Percentiles rank a stretch among this genome's conserved stretches.
phyloP scores from a whole-genome alignment of 2,888 invertebrate genomes.

The Protonemura montana region DNA sequence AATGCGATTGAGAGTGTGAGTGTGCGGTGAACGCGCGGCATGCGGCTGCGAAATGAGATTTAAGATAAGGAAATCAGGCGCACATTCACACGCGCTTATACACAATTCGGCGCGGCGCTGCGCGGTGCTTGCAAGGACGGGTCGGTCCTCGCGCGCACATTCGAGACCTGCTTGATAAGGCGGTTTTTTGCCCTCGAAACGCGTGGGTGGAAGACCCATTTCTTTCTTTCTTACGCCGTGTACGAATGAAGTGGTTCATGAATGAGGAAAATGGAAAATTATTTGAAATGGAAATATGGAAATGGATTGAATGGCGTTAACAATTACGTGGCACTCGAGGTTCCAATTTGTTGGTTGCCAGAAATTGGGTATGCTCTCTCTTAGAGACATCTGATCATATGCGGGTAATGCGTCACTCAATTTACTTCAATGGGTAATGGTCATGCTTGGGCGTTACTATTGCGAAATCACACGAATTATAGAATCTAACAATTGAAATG shows the following conservation, averaged over 20 bases:
- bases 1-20: constrained; percentile 12
- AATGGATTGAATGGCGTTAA: background rate
- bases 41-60: constrained; percentile 18
- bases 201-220: background rate
- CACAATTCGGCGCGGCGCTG: background rate
- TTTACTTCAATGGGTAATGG: too few relatives aligned
- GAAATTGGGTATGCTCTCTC: too few relatives aligned
- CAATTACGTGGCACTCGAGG: too few relatives aligned
- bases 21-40: background rate
- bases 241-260: background rate
- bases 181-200: background rate
- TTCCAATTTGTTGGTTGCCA: too few relatives aligned
- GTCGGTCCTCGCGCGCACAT: too few relatives aligned
- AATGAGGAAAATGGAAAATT: background rate
- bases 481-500: too few relatives aligned
- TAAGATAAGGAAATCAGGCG: constrained; percentile 29
- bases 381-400: too few relatives aligned
- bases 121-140: background rate
- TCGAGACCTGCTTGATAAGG: too few relatives aligned
- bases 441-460: too few relatives aligned
- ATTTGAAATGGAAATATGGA: background rate
- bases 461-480: too few relatives aligned
- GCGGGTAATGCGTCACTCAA: too few relatives aligned
- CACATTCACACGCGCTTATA: constrained; percentile 35
- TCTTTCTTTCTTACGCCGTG: background rate